Conservation (phyloP, 2,797 vertebrate genomes). For the Sebastes alutus region DNA sequence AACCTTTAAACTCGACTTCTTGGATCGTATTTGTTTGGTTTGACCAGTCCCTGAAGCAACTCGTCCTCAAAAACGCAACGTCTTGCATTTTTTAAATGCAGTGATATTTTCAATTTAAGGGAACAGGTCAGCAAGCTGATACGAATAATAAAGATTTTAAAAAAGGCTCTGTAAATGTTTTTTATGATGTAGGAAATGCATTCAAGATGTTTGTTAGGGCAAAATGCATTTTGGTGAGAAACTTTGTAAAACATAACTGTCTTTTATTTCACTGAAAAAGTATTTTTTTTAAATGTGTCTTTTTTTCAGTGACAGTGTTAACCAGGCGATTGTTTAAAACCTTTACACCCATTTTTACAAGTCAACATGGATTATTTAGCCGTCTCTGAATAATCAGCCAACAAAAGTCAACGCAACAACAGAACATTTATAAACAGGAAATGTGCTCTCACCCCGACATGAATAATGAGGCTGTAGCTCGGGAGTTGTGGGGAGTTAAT, state of each 20-base stretch:
- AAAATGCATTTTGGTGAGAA: not conserved
- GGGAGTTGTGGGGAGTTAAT: slow-evolving; percentile 96
- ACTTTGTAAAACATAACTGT: not conserved
- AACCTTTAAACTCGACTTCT: too few relatives aligned
- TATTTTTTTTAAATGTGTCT: not conserved
- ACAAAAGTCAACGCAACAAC: slow-evolving; percentile 28
- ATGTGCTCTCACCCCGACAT: slow-evolving; percentile 74
- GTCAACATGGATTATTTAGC: not conserved
- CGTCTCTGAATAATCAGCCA: not conserved
- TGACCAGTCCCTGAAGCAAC: not conserved
- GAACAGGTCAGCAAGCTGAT: not conserved
- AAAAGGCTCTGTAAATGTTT: not conserved
- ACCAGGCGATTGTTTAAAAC: slow-evolving; percentile 6
- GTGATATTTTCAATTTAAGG: not conserved
- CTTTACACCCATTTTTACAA: not conserved
- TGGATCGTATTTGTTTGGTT: too few relatives aligned
- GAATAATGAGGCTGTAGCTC: slow-evolving; percentile 93
- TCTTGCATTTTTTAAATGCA: not conserved
- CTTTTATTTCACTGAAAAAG: not conserved
- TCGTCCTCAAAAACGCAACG: rapidly evolving
- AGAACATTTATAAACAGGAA: slow-evolving; percentile 53
- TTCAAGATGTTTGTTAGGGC: not conserved
- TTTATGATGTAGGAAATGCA: not conserved
- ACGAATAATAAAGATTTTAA: not conserved
- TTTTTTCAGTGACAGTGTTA: not conserved